Base-by-base conservation (phyloP, 2,888 invertebrate species). In the Drosophila merina region DNA sequence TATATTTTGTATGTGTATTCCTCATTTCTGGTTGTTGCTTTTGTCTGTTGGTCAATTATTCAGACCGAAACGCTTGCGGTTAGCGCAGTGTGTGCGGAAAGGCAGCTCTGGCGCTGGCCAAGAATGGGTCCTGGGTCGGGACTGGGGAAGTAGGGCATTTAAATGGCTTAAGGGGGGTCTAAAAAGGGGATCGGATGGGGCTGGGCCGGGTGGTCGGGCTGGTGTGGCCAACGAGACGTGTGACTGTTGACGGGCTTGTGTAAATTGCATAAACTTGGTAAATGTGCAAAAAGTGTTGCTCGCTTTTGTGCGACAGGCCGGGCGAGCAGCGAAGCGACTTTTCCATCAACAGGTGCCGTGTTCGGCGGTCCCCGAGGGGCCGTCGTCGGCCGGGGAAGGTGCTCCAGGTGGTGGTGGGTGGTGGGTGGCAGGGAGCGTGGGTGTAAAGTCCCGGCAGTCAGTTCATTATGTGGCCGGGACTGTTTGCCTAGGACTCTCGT, bases 21-120 rank as follows among this genome's bases (percentile, higher is more conserved):
- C 4, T 28, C 20, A 38, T 3, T 20, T 47, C 14, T 26, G 33
- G 44, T 49, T 48, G 54, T 64, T 48, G 72, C 71, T 76, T 79
- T 75, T 57, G 56, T 72, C 75, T 79, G 81, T 77, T 84, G 81
- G 81, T 83, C 74, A 86, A 83, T 83, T 83, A 86, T 83, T 81
- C 64, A 83, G 80, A 74, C 81, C 75, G 40, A 74, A 64, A 67
- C 69, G 74, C 74, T 77, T 86, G 79, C 56, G 86, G 82, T 76
- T 70, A 68, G 62, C 77, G 67, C 40, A 59, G 55, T 51, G 55
- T 36, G 40, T 42, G 45, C 63, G 47, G 33, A 57, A 58, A 33
- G 51, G 47, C 38, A 56, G 47, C 42, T 30, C 42, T 28, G 28
- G 28, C 20, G 1, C 20, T 20, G 20, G 28, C 28, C 38, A 42